These are phyloP conservation scores for Disparrhopalites patrizii DNA, from an alignment of 2,888 invertebrate species.

Conservation along the genomic window DNA sequence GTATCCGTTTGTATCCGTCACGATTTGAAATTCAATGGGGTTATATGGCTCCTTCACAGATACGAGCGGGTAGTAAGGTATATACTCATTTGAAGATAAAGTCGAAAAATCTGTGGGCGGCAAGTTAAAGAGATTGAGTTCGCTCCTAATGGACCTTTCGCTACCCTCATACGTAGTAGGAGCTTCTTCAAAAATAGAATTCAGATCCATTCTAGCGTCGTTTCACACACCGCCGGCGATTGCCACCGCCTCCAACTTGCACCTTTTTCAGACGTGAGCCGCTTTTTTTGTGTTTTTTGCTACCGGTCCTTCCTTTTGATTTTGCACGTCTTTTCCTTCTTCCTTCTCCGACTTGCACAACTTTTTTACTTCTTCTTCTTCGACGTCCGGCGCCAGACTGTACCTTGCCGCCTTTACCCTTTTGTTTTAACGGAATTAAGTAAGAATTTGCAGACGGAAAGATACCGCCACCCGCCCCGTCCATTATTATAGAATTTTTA, in stretches of 20 bases:
- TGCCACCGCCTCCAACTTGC: not conserved
- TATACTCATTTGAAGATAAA: not conserved
- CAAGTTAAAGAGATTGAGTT: not conserved
- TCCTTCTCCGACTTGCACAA: not conserved
- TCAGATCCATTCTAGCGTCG: not conserved
- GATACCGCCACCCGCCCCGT: not conserved
- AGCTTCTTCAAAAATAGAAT: not conserved
- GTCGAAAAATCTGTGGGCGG: not conserved
- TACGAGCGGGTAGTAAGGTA: not conserved
- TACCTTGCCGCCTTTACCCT: not conserved
- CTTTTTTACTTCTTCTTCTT: not conserved
- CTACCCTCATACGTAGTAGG: not conserved
- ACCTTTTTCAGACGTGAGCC: not conserved
- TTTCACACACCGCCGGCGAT: not conserved
- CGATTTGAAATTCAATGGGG: conserved; percentile 1
- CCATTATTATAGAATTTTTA: not conserved
- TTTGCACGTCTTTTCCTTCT: not conserved
- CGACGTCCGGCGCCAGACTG: not conserved
- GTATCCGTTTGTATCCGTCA: not conserved
- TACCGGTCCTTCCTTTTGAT: too few relatives aligned
- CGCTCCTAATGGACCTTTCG: not conserved
- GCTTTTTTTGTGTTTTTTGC: not conserved
- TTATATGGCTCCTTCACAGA: not conserved
- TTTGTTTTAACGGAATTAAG: not conserved
- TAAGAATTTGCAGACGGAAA: not conserved